Evolutionary conservation across 2,797 vertebrate genomes (phyloP).

Genomic region (Delichon dasypus): DNA sequence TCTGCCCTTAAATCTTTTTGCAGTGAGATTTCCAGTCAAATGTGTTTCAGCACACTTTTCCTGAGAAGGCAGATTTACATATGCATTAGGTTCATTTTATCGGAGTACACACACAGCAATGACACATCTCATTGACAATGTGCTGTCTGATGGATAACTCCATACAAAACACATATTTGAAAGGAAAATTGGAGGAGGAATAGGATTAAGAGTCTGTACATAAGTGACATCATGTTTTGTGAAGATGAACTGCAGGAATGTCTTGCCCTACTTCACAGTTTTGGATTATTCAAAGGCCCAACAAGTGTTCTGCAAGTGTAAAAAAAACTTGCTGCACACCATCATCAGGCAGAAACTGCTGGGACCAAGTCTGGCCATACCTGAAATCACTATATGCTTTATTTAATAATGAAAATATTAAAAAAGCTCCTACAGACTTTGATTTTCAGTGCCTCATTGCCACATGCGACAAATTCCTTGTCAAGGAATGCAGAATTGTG

Average conservation of each 20-base stretch:
- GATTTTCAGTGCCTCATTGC: not conserved
- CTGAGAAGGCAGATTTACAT: slow-evolving; percentile 72
- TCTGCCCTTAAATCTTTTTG: slow-evolving; percentile 50
- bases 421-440: not conserved
- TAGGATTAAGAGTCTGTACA: slow-evolving; percentile 49
- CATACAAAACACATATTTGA: slow-evolving; percentile 65
- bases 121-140: slow-evolving; percentile 72
- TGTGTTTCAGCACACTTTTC: slow-evolving; percentile 67
- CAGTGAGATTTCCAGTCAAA: slow-evolving; percentile 64
- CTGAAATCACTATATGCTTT: not conserved
- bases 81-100: slow-evolving; percentile 76
- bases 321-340: not conserved
- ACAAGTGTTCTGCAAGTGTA: slow-evolving; percentile 22
- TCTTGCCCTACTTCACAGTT: slow-evolving; percentile 39
- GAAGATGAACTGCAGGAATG: not conserved
- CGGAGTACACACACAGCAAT: slow-evolving; percentile 62
- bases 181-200: slow-evolving; percentile 70
- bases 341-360: not conserved
- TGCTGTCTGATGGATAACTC: slow-evolving; percentile 68
- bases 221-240: slow-evolving; percentile 14
- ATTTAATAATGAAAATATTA: not conserved
- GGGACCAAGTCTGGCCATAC: not conserved
- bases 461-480: not conserved
- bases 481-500: not conserved
- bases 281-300: slow-evolving; percentile 7